phyloP scores from a whole-genome alignment of 1,140 invertebrate genomes.

The Aphis craccivora region DNA sequence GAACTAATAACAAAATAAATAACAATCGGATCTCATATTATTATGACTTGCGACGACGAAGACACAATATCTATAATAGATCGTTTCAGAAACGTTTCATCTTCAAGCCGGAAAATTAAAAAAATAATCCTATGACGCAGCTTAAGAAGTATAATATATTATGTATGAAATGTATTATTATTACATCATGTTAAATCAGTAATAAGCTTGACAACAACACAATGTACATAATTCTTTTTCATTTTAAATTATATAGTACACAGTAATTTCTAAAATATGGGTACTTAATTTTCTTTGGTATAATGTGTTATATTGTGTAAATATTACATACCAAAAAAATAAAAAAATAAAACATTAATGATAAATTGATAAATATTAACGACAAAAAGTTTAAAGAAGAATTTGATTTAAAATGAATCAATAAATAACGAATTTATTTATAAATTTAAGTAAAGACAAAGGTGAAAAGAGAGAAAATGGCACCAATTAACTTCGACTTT shows the following conservation, averaged over 20 bases:
- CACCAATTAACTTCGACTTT: neutral
- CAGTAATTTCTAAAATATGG: neutral
- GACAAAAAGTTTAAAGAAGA: neutral
- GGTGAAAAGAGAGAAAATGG: neutral
- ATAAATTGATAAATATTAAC: neutral
- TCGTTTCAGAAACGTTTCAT: constrained; percentile 38
- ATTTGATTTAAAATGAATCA: neutral
- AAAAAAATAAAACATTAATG: neutral
- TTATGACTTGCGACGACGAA: constrained; percentile 4
- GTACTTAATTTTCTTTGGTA: neutral
- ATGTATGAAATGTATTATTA: constrained; percentile 8
- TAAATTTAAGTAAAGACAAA: neutral
- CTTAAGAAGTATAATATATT: neutral
- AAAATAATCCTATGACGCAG: constrained; percentile 25
- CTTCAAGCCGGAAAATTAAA: constrained; percentile 48
- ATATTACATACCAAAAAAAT: neutral
- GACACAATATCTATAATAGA: constrained; percentile 27
- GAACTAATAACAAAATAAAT: constrained; percentile 44
- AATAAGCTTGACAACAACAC: constrained; percentile 36
- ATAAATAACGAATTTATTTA: neutral
- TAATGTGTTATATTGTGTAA: neutral
- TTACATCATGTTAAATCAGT: neutral
- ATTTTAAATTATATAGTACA: constrained; percentile 23
- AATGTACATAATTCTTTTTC: neutral
- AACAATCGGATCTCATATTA: constrained; percentile 49